phyloP scores from a whole-genome alignment of 2,888 invertebrate species.

The Ophion ventricosus region DNA sequence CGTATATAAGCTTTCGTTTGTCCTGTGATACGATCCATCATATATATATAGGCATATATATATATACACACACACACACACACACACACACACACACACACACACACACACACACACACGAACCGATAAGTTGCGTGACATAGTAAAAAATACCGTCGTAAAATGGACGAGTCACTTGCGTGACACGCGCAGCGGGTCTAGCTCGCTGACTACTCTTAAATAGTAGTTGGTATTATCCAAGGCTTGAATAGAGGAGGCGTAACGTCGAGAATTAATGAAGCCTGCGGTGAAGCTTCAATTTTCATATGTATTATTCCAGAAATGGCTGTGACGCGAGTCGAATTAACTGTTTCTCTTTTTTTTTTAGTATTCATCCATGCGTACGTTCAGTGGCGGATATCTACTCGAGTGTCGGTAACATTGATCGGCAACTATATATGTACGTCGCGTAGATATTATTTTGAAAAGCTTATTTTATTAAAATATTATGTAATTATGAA shows the following conservation, averaged over 20 bases:
- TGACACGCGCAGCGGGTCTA: conserved; percentile 35
- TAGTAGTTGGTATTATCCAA: conserved; percentile 53
- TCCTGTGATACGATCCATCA: conserved; percentile 23
- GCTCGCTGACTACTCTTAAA: conserved; percentile 38
- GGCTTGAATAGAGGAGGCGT: conserved; percentile 55
- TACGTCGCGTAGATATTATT: neutral
- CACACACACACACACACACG: neutral
- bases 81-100: neutral
- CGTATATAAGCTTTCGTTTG: conserved; percentile 25
- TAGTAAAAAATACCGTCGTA: conserved; percentile 9
- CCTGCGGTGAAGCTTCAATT: conserved; percentile 56
- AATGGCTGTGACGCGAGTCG: conserved; percentile 46
- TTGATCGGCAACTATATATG: neutral
- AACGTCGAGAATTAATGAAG: conserved; percentile 54
- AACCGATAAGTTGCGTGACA: neutral
- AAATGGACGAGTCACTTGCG: conserved; percentile 44
- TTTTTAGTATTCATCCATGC: neutral
- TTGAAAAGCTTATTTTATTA: neutral
- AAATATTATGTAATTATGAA: too few relatives aligned
- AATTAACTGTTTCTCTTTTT: conserved; percentile 18
- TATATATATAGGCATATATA: too few relatives aligned
- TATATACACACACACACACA: neutral
- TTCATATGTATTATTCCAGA: conserved; percentile 55
- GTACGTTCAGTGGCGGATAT: neutral
- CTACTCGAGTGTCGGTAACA: neutral